Conservation (phyloP, 2,888 invertebrate genomes). For the Diabrotica balteata region DNA sequence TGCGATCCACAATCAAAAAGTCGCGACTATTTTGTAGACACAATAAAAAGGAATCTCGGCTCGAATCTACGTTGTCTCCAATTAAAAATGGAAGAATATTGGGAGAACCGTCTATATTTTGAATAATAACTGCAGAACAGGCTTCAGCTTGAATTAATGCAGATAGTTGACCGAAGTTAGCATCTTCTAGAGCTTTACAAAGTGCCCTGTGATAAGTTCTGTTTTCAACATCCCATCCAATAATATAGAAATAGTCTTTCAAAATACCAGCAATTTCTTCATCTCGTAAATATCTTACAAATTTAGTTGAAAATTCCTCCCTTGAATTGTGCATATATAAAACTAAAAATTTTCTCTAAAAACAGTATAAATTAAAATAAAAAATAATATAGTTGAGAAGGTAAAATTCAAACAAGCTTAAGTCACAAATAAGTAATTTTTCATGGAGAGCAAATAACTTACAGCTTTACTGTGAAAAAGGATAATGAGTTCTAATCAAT, state of each 20-base stretch:
- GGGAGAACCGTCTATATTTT: conserved; percentile 19
- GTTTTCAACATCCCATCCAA: conserved; percentile 51
- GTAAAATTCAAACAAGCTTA: no score
- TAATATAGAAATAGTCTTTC: conserved; percentile 43
- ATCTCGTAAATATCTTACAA: conserved; percentile 42
- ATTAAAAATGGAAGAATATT: conserved; percentile 25
- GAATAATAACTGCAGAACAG: conserved; percentile 18
- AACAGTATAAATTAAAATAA: background rate
- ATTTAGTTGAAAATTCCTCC: conserved; percentile 45
- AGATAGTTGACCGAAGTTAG: conserved; percentile 37
- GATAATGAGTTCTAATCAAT: no score
- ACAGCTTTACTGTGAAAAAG: no score
- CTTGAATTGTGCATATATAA: conserved; percentile 49
- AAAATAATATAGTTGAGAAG: no score
- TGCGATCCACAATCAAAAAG: conserved; percentile 38
- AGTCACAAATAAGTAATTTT: no score
- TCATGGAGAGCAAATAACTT: no score
- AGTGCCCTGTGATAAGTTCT: conserved; percentile 44
- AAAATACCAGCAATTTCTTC: conserved; percentile 42
- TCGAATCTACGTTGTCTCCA: conserved; percentile 38
- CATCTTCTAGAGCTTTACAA: conserved; percentile 35
- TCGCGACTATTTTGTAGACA: conserved; percentile 40
- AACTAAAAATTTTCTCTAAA: conserved; percentile 46
- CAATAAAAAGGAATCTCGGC: conserved; percentile 28
- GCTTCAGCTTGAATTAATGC: conserved; percentile 32